A percentile compares a stretch with the other conserved stretches of the same genome.
Evolutionary conservation across 2,888 invertebrate species (phyloP).

Genomic region (Acleris cristana): DNA sequence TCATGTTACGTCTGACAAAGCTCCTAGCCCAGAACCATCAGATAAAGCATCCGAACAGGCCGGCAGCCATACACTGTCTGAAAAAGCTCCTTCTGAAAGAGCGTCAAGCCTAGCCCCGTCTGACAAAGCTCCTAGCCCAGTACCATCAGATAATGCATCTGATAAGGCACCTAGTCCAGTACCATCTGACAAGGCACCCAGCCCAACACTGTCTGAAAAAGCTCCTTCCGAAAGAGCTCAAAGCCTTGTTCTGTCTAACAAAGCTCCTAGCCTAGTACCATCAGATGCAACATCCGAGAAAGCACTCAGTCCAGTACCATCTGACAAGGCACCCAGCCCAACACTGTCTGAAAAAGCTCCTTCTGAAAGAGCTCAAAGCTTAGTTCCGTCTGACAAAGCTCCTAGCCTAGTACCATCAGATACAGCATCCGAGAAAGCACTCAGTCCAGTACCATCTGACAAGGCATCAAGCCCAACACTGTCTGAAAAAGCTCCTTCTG

Average conservation of each 20-base stretch:
- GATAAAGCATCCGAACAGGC: slow-evolving; percentile 16
- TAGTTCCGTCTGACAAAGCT: slow-evolving; percentile 4
- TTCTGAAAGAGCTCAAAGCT: background rate
- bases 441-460: slow-evolving; percentile 18
- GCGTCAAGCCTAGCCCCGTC: slow-evolving; percentile 10
- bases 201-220: slow-evolving; percentile 17
- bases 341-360: slow-evolving; percentile 10
- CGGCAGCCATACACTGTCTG: background rate
- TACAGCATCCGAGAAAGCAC: slow-evolving; percentile 7
- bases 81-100: slow-evolving; percentile 5
- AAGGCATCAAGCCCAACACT: slow-evolving; percentile 16
- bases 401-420: slow-evolving; percentile 16
- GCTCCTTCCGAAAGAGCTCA: slow-evolving; percentile 6
- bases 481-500: slow-evolving; percentile 7
- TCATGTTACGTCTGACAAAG: slow-evolving; percentile 19
- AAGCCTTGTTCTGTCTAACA: slow-evolving; percentile 18
- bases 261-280: slow-evolving; percentile 10
- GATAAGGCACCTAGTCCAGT: no score
- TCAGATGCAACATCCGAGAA: slow-evolving; percentile 29
- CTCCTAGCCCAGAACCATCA: slow-evolving; percentile 4
- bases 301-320: background rate
- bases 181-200: no score
- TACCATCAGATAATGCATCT: slow-evolving; percentile 13
- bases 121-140: slow-evolving; percentile 28
- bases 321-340: background rate